phyloP scores from a whole-genome alignment of 2,888 invertebrate genomes.

The Gortyna flavago region DNA sequence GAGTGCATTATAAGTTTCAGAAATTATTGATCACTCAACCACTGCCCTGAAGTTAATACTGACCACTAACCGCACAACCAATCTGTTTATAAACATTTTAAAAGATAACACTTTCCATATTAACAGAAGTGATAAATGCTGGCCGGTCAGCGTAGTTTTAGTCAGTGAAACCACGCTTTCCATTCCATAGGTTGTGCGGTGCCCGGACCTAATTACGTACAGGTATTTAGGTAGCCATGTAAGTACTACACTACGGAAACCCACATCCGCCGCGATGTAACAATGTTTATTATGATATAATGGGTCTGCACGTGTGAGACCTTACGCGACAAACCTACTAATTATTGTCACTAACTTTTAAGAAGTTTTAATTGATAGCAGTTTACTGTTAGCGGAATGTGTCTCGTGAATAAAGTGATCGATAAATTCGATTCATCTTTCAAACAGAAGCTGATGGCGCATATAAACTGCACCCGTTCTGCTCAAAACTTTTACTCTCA shows the following conservation, averaged over 20 bases:
- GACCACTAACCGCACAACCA: not conserved
- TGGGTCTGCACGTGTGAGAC: constrained; percentile 52
- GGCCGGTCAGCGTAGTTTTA: constrained; percentile 24
- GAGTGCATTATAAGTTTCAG: not conserved
- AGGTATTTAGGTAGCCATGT: constrained; percentile 64
- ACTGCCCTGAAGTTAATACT: not conserved
- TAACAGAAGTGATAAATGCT: constrained; percentile 22
- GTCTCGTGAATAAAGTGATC: not conserved
- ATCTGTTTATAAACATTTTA: not conserved
- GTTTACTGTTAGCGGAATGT: constrained; percentile 17
- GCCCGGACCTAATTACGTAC: constrained; percentile 63
- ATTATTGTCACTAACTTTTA: constrained; percentile 46
- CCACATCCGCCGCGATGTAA: constrained; percentile 61
- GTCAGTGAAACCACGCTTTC: constrained; percentile 52
- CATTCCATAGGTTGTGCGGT: constrained; percentile 42
- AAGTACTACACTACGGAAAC: constrained; percentile 61
- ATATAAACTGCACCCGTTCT: not conserved
- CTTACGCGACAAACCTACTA: constrained; percentile 42
- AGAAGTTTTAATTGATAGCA: constrained; percentile 27
- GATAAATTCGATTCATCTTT: not conserved
- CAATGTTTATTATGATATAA: constrained; percentile 65
- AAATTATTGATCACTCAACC: not conserved
- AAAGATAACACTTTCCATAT: constrained; percentile 11
- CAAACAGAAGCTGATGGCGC: not conserved
- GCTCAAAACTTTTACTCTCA: not conserved